Conservation (phyloP, 2,113 vertebrate species). For the Festucalex cinctus region DNA sequence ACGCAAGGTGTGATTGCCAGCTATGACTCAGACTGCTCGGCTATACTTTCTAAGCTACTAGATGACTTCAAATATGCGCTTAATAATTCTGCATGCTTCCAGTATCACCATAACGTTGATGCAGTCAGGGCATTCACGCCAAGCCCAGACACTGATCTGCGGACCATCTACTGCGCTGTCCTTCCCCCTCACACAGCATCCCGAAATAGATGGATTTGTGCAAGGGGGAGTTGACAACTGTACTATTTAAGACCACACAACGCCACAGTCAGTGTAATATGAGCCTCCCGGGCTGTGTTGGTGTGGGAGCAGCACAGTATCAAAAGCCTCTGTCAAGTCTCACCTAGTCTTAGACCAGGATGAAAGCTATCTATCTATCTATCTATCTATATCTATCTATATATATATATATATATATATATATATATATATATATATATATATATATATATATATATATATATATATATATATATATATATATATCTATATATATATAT, state of each 20-base stretch:
- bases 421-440: too few relatives aligned
- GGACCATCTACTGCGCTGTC: conserved; percentile 27
- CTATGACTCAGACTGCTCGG: background rate
- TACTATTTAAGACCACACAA: conserved; percentile 76
- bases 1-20: background rate
- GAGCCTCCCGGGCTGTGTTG: conserved; percentile 58
- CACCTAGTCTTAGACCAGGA: conserved; percentile 26
- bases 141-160: conserved; percentile 35
- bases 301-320: conserved; percentile 36
- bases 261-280: conserved; percentile 78
- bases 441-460: too few relatives aligned
- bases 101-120: conserved; percentile 21
- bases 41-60: background rate
- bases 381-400: too few relatives aligned
- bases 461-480: too few relatives aligned
- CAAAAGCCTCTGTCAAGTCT: conserved; percentile 33
- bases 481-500: too few relatives aligned
- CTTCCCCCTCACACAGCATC: conserved; percentile 30
- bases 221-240: conserved; percentile 62
- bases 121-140: conserved; percentile 9
- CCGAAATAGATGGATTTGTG: conserved; percentile 70
- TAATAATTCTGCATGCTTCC: background rate
- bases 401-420: too few relatives aligned
- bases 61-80: background rate
- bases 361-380: too few relatives aligned